Percentiles rank a stretch among this genome's conserved stretches.
Evolutionary conservation across 2,888 invertebrate species (phyloP).

Genomic region (Epistrophe eligans): DNA sequence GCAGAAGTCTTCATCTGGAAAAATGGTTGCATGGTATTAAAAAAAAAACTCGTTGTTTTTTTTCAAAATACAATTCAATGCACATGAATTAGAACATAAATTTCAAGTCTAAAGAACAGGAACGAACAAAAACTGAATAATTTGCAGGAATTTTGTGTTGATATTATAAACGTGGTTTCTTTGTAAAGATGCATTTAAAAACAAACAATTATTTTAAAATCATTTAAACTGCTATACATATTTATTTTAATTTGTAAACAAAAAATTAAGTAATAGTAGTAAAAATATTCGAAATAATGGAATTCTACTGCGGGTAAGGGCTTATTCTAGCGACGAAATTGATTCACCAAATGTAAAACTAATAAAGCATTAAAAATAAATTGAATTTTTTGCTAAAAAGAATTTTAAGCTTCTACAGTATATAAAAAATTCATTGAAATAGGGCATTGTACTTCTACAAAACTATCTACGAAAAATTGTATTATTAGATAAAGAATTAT

Average conservation of each 20-base stretch:
- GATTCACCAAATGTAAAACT: too few species aligned
- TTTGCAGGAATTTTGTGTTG: background rate
- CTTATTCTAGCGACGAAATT: background rate
- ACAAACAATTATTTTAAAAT: background rate
- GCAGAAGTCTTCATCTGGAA: conserved; percentile 95
- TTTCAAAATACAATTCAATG: conserved; percentile 60
- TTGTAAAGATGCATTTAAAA: conserved; percentile 33
- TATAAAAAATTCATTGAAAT: background rate
- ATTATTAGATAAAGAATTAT: background rate
- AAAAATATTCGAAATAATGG: background rate
- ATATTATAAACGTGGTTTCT: conserved; percentile 14
- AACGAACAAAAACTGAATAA: conserved; percentile 45
- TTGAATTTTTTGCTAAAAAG: too few species aligned
- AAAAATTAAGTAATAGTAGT: background rate
- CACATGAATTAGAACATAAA: conserved; percentile 52
- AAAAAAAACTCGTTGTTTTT: conserved; percentile 34
- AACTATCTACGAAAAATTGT: background rate
- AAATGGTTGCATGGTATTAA: conserved; percentile 76
- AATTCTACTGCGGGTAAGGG: background rate
- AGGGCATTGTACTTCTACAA: background rate
- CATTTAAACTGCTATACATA: background rate
- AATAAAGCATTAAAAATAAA: background rate
- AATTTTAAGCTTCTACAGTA: background rate
- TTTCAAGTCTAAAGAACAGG: conserved; percentile 45
- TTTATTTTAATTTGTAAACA: background rate